Base-by-base conservation (phyloP, 2,888 invertebrate genomes). In the Drosophila seclusa region DNA sequence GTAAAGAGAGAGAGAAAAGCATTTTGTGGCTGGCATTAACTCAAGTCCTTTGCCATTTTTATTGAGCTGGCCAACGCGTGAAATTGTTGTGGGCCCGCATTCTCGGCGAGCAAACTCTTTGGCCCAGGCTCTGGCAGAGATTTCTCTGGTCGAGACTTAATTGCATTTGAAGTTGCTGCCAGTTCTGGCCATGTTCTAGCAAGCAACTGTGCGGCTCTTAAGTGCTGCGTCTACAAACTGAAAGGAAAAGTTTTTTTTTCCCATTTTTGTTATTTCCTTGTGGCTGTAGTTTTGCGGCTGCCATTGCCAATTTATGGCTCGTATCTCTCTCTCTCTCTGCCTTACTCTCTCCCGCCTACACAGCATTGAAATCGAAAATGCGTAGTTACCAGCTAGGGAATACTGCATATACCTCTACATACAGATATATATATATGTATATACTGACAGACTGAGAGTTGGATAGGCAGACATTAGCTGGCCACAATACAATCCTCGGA, bases 311-410 rank as follows among this genome's bases (percentile, higher is more conserved):
- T 87, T 88, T 80, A 82, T 80, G 69, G 75, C 57, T 24, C 34
- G 42, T 34, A 52, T 49, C 52, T 31, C 53, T 70, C 38, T 66
- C 75, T 64, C 55, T 57, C 59, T 58, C 49, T 67, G 40, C 63
- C 64, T 65, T 69, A 60, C 77, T 67, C 70, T 75, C 73, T 77
- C 68, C 77, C 78, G 10, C 21, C 11, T 21, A 11, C 38, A 38
- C 38, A 38, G 73, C 80, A 84, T 79, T 83, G 82, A 87, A 87
- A 90, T 90, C 87, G 90, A 87, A 87, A 87, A 90, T 90, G 82
- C 89, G 89, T 77, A 68, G 66, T 27, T 57, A 27, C 60, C 58
- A 61, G 66, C 89, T 58, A 66, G 88, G 86, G 88, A 78, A 83
- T 80, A 72, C 58, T 48, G 42, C 49, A 76, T 42, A 27, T 31